Base-by-base conservation (phyloP, 2,888 invertebrate genomes). In the Perdita meconis region DNA sequence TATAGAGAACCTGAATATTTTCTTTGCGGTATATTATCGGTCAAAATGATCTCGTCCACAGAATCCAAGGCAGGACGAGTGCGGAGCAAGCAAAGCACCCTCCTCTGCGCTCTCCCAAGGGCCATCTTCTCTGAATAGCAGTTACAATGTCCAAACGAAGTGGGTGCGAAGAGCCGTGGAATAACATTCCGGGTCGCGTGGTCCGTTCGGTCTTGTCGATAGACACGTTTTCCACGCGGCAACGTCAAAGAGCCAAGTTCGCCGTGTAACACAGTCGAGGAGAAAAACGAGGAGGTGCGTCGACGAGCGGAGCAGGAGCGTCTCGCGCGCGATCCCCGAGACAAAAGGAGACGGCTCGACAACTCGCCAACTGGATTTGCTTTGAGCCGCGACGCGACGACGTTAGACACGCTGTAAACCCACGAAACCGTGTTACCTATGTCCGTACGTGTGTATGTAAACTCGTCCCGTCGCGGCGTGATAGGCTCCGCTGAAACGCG, bases 361-460 rank as follows among this genome's bases (percentile, higher is more conserved):
- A 78, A 63, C 78, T 78, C 78, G 72, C 78, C 76, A 66, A 79
- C 81, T 64, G 75, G 71, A 80, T 83, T 72, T 79, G 64, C 72
- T 76, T 61, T 75, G 67, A 70, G 78, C 57, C 70, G 65, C 66
- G 65, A 44, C 60, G 59, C 73, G 75, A 73, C 73, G 73, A 67
- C 51, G 69, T 74, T 78, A 82, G 70, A 83, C 72, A 66, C 72
- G 60, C 59, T 66, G 73, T 42, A 74, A 63, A 67, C 69, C 55
- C 64, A 64, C 53, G 78, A 71, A 81, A 80, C 69, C 65, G 66
- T 42, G 73, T 80, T 73, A 77, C 64, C 67, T n/a, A 30, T 12
- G 42, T 60, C 40, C 56, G 36, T 19, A 16, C 64, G 51, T 6
- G 30, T 30, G 30, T 51, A 57, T 51, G 60, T 44, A 64, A 65